Percentiles rank a stretch among this genome's conserved stretches.
These are phyloP conservation scores for Daphoenositta chrysoptera DNA, from an alignment of 2,113 vertebrate species.

Conservation along the genomic window DNA sequence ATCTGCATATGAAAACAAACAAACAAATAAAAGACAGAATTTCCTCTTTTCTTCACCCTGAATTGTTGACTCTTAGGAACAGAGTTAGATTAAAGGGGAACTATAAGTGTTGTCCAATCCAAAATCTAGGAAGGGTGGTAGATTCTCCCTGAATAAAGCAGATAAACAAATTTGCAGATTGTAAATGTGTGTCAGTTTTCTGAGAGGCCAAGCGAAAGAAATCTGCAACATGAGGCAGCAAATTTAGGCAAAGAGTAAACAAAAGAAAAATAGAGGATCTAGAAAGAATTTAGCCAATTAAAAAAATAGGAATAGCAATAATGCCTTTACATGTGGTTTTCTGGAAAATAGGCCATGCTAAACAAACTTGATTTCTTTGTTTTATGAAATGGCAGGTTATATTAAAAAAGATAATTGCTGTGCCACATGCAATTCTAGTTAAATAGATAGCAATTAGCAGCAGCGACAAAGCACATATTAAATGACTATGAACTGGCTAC, in stretches of 20 bases:
- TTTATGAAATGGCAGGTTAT: not conserved
- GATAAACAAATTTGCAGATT: not conserved
- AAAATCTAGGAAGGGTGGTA: not conserved
- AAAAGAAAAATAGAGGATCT: not conserved
- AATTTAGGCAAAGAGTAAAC: not conserved
- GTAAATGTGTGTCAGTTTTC: not conserved
- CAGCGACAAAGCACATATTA: not conserved
- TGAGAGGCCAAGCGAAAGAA: not conserved
- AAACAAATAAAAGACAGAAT: not conserved
- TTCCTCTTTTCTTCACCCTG: not conserved
- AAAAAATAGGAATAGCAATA: not conserved
- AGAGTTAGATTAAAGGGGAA: not conserved
- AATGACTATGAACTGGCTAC: not conserved
- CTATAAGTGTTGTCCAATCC: not conserved
- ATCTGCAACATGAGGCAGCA: not conserved
- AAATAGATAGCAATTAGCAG: not conserved
- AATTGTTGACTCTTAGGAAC: not conserved
- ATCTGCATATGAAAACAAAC: not conserved
- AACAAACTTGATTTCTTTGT: not conserved
- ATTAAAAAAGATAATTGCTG: not conserved
- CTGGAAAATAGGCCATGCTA: not conserved
- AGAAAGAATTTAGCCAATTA: not conserved
- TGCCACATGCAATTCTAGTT: not conserved
- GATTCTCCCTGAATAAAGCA: not conserved
- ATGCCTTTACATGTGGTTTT: not conserved